A percentile compares a stretch with the other conserved stretches of the same genome.
Conservation (phyloP, 2,888 invertebrate species). For the Acrocera orbiculus region DNA sequence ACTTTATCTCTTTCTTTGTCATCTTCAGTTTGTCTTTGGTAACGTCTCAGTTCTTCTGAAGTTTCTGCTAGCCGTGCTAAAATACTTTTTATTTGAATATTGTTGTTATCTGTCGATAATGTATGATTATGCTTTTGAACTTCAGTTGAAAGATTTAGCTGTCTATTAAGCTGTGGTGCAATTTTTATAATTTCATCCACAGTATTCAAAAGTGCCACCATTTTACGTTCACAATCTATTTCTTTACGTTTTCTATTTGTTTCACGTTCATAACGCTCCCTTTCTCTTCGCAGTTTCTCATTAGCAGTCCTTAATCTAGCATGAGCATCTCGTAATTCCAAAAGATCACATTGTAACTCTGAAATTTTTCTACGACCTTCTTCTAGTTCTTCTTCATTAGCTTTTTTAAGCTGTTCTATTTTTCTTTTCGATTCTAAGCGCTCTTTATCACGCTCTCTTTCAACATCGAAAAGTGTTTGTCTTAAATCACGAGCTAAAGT, state of each 20-base stretch:
- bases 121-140: slow-evolving; percentile 10
- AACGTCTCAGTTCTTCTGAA: slow-evolving; percentile 46
- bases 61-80: slow-evolving; percentile 48
- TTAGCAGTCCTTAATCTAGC: slow-evolving; percentile 80
- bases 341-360: slow-evolving; percentile 70
- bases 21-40: slow-evolving; percentile 35
- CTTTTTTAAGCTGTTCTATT: slow-evolving; percentile 65
- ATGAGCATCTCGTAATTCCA: slow-evolving; percentile 79
- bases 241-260: slow-evolving; percentile 41
- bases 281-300: slow-evolving; percentile 74
- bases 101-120: too few relatives aligned
- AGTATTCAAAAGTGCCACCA: slow-evolving; percentile 54
- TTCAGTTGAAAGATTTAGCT: slow-evolving; percentile 23
- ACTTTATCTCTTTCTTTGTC: slow-evolving; percentile 35
- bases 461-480: slow-evolving; percentile 76
- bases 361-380: slow-evolving; percentile 70
- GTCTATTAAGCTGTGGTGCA: slow-evolving; percentile 44
- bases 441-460: slow-evolving; percentile 78
- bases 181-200: slow-evolving; percentile 64
- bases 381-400: slow-evolving; percentile 75
- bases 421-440: slow-evolving; percentile 70
- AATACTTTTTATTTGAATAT: slow-evolving; percentile 24
- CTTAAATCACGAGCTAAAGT: slow-evolving; percentile 73
- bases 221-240: slow-evolving; percentile 54
- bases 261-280: slow-evolving; percentile 69